Evolutionary conservation across 2,797 vertebrate species (phyloP).

Genomic region (Semaprochilodus insignis): DNA sequence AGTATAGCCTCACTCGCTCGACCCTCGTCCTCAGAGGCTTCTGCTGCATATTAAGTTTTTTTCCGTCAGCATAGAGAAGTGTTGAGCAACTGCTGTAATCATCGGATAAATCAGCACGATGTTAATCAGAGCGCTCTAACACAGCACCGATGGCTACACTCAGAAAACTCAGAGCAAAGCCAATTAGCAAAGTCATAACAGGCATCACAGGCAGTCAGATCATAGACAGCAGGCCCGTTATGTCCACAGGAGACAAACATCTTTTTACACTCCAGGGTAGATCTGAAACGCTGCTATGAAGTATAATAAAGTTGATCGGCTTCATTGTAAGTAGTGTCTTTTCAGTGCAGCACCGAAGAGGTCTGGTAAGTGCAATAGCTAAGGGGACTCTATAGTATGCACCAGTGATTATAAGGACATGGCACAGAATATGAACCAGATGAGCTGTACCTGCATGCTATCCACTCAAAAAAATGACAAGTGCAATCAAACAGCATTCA

Average conservation of each 20-base stretch:
- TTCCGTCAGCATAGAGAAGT: conserved; percentile 16
- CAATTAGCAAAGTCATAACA: conserved; percentile 15
- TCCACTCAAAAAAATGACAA: not conserved
- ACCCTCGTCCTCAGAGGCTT: conserved; percentile 20
- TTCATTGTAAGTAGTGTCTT: conserved; percentile 15
- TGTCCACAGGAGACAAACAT: not conserved
- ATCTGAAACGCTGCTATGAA: not conserved
- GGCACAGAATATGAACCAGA: conserved; percentile 16
- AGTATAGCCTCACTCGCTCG: not conserved
- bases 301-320: conserved; percentile 25
- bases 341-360: conserved; percentile 33
- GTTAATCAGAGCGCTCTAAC: conserved; percentile 1
- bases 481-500: conserved; percentile 13
- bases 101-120: not conserved
- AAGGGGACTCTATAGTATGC: conserved; percentile 31
- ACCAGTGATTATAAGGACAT: conserved; percentile 26
- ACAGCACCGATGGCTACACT: conserved; percentile 48
- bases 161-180: conserved; percentile 4
- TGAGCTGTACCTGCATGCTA: not conserved
- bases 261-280: not conserved
- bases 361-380: conserved; percentile 19
- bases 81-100: not conserved
- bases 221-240: not conserved
- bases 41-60: conserved; percentile 8
- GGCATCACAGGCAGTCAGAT: conserved; percentile 14